phyloP scores from a whole-genome alignment of 2,888 invertebrate species.

The Philereme vetulata region DNA sequence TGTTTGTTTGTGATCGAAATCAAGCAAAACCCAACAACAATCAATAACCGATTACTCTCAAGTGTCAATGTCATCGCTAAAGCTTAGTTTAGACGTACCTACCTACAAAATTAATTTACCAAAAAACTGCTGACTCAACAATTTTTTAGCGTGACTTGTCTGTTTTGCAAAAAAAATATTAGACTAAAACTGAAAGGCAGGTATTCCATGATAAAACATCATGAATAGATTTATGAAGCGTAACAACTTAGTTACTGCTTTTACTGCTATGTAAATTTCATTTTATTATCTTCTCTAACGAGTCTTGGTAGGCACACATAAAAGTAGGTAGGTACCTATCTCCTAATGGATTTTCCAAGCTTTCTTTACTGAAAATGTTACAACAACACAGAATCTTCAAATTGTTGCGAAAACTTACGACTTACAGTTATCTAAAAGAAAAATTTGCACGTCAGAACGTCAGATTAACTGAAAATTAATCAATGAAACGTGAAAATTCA shows the following conservation, averaged over 20 bases:
- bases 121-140: no score
- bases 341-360: not conserved
- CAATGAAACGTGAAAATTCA: slow-evolving; percentile 37
- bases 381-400: no score
- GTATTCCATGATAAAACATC: slow-evolving; percentile 24
- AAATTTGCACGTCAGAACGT: not conserved
- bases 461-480: slow-evolving; percentile 23
- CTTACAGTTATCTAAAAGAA: not conserved
- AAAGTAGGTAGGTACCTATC: slow-evolving; percentile 2
- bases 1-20: no score
- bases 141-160: no score
- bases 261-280: slow-evolving; percentile 45
- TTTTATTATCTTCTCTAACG: slow-evolving; percentile 37
- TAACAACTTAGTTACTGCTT: slow-evolving; percentile 24
- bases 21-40: no score
- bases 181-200: not conserved
- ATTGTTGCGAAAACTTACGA: no score
- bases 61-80: no score
- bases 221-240: slow-evolving; percentile 33
- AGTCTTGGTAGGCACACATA: slow-evolving; percentile 5
- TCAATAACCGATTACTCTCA: no score
- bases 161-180: no score
- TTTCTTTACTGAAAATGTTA: not conserved
- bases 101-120: no score
- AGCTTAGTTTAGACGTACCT: no score